Conservation (phyloP, 2,888 invertebrate genomes). For the Eilema caniola region DNA sequence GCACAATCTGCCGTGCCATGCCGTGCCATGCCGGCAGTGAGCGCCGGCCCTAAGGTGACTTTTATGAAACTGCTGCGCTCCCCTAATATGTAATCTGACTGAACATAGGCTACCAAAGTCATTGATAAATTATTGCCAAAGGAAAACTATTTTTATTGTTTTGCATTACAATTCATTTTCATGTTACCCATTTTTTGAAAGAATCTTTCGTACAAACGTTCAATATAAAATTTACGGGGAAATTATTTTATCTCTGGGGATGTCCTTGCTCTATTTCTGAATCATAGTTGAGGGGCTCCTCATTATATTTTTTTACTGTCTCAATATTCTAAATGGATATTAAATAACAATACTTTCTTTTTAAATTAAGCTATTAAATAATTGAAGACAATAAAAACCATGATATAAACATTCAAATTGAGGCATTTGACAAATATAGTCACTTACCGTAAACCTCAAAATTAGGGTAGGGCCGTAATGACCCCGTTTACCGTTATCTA, state of each 20-base stretch:
- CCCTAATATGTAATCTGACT: no score
- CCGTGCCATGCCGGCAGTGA: no score
- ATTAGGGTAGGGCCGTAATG: constrained; percentile 76
- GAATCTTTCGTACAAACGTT: constrained; percentile 62
- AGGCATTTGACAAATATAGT: constrained; percentile 76
- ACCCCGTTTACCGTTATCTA: constrained; percentile 81
- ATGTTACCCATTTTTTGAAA: constrained; percentile 44
- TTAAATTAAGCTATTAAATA: constrained; percentile 73
- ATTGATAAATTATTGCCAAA: background rate
- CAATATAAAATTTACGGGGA: constrained; percentile 2
- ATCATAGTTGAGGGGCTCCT: constrained; percentile 52
- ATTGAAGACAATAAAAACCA: constrained; percentile 76
- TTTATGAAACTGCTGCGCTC: background rate
- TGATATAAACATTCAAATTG: constrained; percentile 66
- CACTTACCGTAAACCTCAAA: constrained; percentile 71
- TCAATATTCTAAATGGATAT: constrained; percentile 62
- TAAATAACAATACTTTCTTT: constrained; percentile 7
- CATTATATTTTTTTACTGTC: constrained; percentile 49
- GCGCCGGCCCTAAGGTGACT: no score
- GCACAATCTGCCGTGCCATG: no score
- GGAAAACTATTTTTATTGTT: background rate
- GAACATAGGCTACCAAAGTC: background rate
- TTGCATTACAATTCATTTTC: constrained; percentile 52
- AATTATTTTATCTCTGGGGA: constrained; percentile 48
- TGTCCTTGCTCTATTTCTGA: constrained; percentile 72